Percentiles rank a stretch among this genome's conserved stretches.
Evolutionary conservation across 2,888 invertebrate species (phyloP).

Genomic region (Crepidodera aurea): DNA sequence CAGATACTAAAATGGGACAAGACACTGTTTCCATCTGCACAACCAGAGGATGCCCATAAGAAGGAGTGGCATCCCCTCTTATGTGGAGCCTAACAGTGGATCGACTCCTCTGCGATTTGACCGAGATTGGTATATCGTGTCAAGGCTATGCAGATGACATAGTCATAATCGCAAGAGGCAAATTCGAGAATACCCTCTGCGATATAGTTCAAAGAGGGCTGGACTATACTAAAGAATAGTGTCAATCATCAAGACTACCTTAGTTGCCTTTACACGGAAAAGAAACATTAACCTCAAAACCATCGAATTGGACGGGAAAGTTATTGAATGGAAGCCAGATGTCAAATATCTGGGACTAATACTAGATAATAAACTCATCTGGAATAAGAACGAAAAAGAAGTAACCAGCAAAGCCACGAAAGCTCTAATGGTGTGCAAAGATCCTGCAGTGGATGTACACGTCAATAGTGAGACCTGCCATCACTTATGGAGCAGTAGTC

Average conservation of each 20-base stretch:
- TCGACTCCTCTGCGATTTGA: slow-evolving; percentile 2
- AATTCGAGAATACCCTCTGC: neutral
- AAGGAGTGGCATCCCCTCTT: slow-evolving; percentile 3
- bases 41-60: neutral
- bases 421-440: neutral
- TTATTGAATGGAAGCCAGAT: neutral
- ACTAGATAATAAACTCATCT: neutral
- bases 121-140: neutral
- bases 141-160: slow-evolving; percentile 1
- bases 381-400: neutral
- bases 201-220: neutral
- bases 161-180: slow-evolving; percentile 1
- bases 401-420: neutral
- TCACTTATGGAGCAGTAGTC: slow-evolving; percentile 1
- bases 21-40: slow-evolving; percentile 3
- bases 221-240: neutral
- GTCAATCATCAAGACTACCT: too few species aligned
- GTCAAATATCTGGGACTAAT: neutral
- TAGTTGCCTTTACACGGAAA: slow-evolving; percentile 1
- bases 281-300: neutral
- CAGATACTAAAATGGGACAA: neutral
- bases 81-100: neutral
- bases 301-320: neutral
- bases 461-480: slow-evolving; percentile 7
- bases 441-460: slow-evolving; percentile 19